Base-by-base conservation (phyloP, 2,113 vertebrate species). In the Rhipidura dahli region DNA sequence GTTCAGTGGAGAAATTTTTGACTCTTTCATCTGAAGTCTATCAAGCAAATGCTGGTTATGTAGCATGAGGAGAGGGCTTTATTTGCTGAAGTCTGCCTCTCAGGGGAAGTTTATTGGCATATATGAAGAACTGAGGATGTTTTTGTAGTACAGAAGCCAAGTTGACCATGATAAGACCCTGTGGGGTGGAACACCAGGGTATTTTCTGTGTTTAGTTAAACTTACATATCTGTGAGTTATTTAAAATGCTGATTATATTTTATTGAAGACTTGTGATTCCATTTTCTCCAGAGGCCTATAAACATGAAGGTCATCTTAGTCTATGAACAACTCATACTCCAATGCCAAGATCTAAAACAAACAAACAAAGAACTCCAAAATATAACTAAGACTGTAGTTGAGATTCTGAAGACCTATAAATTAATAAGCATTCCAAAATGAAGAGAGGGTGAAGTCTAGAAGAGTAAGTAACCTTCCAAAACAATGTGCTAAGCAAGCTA, bases 181-280 rank as follows among this genome's bases (percentile, higher is more conserved):
- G 47, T 89, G 63, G 44, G 61, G 90, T 54, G 65, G 21, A 94
- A 93, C 71, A 81, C 64, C 42, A 71, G 72, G 57, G 49, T 93
- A 92, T 87, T 91, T 93, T 97, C 80, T 92, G 44, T 95, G 88
- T 95, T 96, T 95, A 91, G 86, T 87, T 97, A 95, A 95, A 94
- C 78, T 82, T 42, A 57, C 14, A 18, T 92, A 89, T 91, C 81
- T 91, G 65, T 69, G 53, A 92, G 56, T 82, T 92, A 89, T 83
- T 91, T 87, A 89, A 95, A 96, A 91, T 56, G 30, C 23, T 73
- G 68, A 76, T 93, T 94, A 79, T 73, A 85, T 92, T 97, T 94
- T 94, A 70, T 35, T 71, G 56, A 93, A 80, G 83, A 72, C 64
- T 88, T 91, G 54, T 72, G 90, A 79, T 84, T 66, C 73, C 23